phyloP scores from a whole-genome alignment of 1,140 invertebrate species.

The Polypedilum vanderplanki region DNA sequence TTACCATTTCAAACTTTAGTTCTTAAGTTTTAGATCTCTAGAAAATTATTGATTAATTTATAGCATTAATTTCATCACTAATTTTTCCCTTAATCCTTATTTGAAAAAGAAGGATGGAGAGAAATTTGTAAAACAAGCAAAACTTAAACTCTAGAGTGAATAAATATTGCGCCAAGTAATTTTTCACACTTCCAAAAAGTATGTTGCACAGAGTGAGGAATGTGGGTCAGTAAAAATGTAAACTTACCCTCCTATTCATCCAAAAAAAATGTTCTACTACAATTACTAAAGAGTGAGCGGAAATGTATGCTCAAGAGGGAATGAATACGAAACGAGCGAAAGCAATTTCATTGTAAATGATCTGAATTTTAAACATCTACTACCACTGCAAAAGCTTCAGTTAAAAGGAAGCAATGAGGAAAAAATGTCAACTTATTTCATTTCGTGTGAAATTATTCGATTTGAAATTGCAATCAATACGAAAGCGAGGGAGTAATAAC shows the following conservation, averaged over 20 bases:
- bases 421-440: too few relatives aligned
- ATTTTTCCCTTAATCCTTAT: too few relatives aligned
- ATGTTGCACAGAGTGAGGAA: not conserved
- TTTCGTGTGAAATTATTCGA: too few relatives aligned
- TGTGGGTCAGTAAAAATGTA: not conserved
- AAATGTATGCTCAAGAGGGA: not conserved
- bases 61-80: too few relatives aligned
- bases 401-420: too few relatives aligned
- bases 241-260: not conserved
- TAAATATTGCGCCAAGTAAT: not conserved
- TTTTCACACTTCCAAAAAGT: conserved; percentile 3
- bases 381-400: too few relatives aligned
- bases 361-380: conserved; percentile 1
- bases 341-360: not conserved
- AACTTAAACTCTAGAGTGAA: too few relatives aligned
- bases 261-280: not conserved
- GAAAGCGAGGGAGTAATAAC: not conserved
- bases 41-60: too few relatives aligned
- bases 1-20: too few relatives aligned
- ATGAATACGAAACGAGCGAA: not conserved
- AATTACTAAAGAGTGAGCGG: not conserved
- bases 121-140: too few relatives aligned
- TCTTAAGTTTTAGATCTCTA: too few relatives aligned
- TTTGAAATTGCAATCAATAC: conserved; percentile 1
- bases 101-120: too few relatives aligned